Base-by-base conservation (phyloP, 2,888 invertebrate genomes). In the Emmelina monodactyla region DNA sequence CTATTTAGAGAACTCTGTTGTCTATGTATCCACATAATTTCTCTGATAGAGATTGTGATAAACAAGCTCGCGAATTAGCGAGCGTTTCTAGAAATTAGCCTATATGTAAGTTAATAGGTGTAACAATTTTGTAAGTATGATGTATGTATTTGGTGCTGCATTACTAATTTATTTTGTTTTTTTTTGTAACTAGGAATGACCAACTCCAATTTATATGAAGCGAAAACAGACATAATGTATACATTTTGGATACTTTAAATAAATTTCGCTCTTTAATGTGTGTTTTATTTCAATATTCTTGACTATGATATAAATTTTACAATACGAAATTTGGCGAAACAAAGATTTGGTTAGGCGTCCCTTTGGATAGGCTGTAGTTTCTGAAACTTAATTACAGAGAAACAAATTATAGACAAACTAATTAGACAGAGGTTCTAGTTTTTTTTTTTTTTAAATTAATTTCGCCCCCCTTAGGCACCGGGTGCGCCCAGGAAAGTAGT, bases 91-190 rank as follows among this genome's bases (percentile, higher is more conserved):
- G 25, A 25, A 4, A n/a, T 9, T 25, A 25, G 25, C 25, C n/a
- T 19, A 19, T 6, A 25, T n/a, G n/a, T n/a, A 4, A 25, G 47
- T 53, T 59, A 54, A 53, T 59, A 60, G 56, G 43, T 50, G 49
- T 56, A 50, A 62, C 57, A 58, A n/a, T 55, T 54, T 55, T 62
- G 58, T 66, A 63, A 59, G 58, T 62, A 63, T 52, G 62, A 61
- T 70, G 66, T 70, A 66, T 70, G 67, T 70, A 69, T 73, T 72
- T 73, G 78, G 75, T 76, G 76, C 78, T 76, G 75, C 68, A 67
- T 69, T 72, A 75, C 70, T 78, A 76, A 76, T 78, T 78, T 76
- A 76, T 76, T 69, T 64, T 62, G 59, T 67, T 66, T 66, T 66
- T 58, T 62, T 61, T 65, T 56, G 57, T 65, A 60, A 65, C 55